phyloP scores from a whole-genome alignment of 2,888 invertebrate species.

The Stegana nigrithorax region DNA sequence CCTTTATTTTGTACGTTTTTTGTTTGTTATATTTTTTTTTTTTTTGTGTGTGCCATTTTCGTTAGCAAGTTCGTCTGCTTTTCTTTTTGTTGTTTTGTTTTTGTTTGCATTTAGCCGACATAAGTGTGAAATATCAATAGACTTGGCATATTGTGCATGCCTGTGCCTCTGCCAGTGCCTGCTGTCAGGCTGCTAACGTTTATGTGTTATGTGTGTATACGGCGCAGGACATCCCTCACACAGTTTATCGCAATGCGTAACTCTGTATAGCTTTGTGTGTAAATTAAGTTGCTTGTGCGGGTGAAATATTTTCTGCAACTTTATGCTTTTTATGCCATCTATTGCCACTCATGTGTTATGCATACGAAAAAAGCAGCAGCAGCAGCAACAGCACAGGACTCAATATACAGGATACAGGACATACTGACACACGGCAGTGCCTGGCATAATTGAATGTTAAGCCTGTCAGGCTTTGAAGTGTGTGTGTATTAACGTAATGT shows the following conservation, averaged over 20 bases:
- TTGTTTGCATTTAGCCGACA: conserved; percentile 22
- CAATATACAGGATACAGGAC: background rate
- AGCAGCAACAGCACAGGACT: background rate
- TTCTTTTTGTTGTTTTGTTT: conserved; percentile 37
- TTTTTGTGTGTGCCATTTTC: background rate
- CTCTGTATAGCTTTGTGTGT: conserved; percentile 11
- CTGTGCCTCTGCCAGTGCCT: background rate
- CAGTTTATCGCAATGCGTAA: background rate
- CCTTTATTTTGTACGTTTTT: background rate
- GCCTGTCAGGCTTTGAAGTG: conserved; percentile 30
- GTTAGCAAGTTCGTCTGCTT: conserved; percentile 5
- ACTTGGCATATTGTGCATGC: conserved; percentile 12
- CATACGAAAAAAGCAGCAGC: background rate
- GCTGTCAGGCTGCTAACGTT: too few relatives aligned
- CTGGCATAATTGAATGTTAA: conserved; percentile 35
- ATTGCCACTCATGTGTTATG: conserved; percentile 8
- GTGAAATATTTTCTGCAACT: conserved; percentile 26
- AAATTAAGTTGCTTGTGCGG: conserved; percentile 29
- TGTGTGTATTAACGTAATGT: conserved; percentile 1
- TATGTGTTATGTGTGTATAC: background rate
- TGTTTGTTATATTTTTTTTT: background rate
- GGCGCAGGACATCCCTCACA: background rate
- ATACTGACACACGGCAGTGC: background rate
- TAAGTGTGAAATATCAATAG: conserved; percentile 33
- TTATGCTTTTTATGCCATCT: background rate